Evolutionary conservation across 2,113 vertebrate genomes (phyloP).

Genomic region (Emydura subglobosa): DNA sequence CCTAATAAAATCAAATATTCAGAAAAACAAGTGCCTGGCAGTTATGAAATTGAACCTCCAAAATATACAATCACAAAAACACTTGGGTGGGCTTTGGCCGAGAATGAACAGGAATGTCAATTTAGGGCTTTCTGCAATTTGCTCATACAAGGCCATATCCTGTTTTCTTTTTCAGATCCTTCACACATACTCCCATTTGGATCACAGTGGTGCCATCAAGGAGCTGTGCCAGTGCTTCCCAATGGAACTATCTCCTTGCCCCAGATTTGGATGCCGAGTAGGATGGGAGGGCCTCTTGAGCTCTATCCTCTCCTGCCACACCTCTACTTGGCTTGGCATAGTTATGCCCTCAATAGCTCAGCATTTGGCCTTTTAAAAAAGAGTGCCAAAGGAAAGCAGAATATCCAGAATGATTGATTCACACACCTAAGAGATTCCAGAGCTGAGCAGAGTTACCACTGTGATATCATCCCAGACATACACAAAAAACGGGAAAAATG

Average conservation of each 20-base stretch:
- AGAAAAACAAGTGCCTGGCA: neutral
- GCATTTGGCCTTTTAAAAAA: neutral
- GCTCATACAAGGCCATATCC: neutral
- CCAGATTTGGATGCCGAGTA: fast-evolving
- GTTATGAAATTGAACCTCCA: neutral
- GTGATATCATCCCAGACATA: neutral
- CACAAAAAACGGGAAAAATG: neutral
- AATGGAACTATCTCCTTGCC: neutral
- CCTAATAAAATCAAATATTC: neutral
- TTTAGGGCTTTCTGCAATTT: neutral
- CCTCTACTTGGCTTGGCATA: neutral
- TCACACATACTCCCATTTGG: neutral
- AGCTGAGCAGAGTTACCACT: neutral
- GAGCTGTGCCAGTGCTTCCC: neutral
- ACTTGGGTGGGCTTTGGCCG: neutral
- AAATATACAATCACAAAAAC: neutral
- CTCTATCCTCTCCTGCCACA: neutral
- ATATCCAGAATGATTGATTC: neutral
- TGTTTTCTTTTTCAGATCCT: neutral
- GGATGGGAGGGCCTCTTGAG: neutral
- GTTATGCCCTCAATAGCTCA: neutral
- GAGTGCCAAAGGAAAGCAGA: neutral
- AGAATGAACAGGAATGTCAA: neutral
- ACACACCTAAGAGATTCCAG: neutral
- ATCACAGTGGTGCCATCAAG: neutral